Evolutionary conservation across 2,797 vertebrate genomes (phyloP).

Genomic region (Anomalospiza imberbis): DNA sequence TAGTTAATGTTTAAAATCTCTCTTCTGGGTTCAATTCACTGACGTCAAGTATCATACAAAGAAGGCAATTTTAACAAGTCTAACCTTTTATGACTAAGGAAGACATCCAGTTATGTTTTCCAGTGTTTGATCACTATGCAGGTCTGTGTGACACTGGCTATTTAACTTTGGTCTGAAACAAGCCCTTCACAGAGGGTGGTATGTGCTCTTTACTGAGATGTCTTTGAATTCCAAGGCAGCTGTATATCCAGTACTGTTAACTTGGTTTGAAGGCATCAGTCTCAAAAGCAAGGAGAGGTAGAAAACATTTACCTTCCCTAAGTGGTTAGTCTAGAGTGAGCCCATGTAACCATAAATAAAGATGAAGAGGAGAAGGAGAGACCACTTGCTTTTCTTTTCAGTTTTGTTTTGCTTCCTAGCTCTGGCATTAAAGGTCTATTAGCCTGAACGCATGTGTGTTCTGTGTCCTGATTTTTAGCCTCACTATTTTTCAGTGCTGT

Average conservation of each 20-base stretch:
- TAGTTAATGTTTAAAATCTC: neutral
- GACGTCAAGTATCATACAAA: neutral
- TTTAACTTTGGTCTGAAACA: neutral
- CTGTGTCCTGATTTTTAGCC: neutral
- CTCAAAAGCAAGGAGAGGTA: neutral
- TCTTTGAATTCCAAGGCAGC: neutral
- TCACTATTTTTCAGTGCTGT: neutral
- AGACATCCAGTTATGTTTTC: neutral
- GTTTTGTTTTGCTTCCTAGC: neutral
- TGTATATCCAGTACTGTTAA: neutral
- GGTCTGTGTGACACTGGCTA: neutral
- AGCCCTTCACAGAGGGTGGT: neutral
- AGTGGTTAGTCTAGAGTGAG: neutral
- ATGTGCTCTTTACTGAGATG: neutral
- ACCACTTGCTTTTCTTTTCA: neutral
- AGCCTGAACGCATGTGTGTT: neutral
- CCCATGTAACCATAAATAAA: neutral
- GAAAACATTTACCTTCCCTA: neutral
- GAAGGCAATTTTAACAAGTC: neutral
- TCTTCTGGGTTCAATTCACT: neutral
- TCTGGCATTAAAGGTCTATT: neutral
- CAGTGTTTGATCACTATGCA: neutral
- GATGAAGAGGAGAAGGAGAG: neutral
- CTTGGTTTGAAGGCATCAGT: neutral
- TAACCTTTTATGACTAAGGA: neutral